Conservation (phyloP, 2,797 vertebrate species). For the Menidia menidia region DNA sequence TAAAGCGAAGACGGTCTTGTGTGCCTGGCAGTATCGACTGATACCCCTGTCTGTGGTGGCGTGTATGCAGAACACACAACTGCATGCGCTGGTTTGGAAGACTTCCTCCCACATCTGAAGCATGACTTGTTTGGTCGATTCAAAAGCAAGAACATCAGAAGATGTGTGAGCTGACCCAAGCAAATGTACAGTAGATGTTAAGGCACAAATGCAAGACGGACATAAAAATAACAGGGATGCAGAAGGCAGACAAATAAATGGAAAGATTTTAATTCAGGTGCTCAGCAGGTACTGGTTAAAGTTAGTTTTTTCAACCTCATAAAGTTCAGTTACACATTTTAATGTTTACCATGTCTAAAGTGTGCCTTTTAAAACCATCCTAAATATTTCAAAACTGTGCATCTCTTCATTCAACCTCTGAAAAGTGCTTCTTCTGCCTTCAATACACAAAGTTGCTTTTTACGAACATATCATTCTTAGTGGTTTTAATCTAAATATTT, state of each 20-base stretch:
- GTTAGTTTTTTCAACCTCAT: neutral
- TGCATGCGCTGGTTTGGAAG: slow-evolving; percentile 65
- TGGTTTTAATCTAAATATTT: slow-evolving; percentile 10
- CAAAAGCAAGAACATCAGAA: slow-evolving; percentile 25
- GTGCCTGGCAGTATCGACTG: slow-evolving; percentile 61
- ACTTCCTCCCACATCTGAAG: slow-evolving; percentile 28
- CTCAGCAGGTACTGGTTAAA: neutral
- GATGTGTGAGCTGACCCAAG: slow-evolving; percentile 29
- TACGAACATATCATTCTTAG: slow-evolving; percentile 3
- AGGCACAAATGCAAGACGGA: neutral
- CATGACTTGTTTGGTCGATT: slow-evolving; percentile 25
- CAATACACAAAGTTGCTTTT: neutral
- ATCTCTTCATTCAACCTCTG: no score
- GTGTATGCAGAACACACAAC: slow-evolving; percentile 22
- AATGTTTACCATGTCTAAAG: no score
- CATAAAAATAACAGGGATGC: neutral
- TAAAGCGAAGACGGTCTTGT: slow-evolving; percentile 20
- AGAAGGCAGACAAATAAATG: slow-evolving; percentile 7
- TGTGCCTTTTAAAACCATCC: no score
- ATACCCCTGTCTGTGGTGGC: slow-evolving; percentile 23
- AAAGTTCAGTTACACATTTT: neutral
- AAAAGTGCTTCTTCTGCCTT: neutral
- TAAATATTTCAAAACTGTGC: no score
- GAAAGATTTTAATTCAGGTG: neutral
- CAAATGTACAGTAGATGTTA: slow-evolving; percentile 29